Evolutionary conservation across 2,113 vertebrate species (phyloP), one percentile per base, ranked within the genome.

Genomic region (Axis porcinus): DNA sequence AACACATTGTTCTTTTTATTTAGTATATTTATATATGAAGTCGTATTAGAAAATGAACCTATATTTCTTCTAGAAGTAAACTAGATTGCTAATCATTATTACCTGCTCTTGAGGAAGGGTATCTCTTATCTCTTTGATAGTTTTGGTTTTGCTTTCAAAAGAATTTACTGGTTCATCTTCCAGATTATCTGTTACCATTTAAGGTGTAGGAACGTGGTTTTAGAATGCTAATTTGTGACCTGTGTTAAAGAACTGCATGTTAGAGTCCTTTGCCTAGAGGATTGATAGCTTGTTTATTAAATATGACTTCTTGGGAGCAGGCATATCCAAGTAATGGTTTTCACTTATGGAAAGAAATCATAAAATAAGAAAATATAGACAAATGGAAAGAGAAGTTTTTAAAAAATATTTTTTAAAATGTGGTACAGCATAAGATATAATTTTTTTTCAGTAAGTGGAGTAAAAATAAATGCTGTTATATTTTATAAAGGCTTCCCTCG

Each of bases 111-210:
- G 45, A 97, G 67, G 36, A 90, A 91, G 14, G n/a, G 2, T 70
- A 52, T 62, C 43, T 92, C 43, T 79, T 60, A 91, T 58, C 36
- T 62, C 13, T 88, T 94, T 21, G 74, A 27, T 57, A 86, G 30
- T 95, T 92, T 89, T 92, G 82, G 62, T 89, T 95, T 83, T 92
- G 50, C 19, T 87, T 94, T 95, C 7, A 86, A 81, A 96, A 83
- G 43, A 92, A 95, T 45, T 70, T 54, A 43, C 52, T 79, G 81
- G 28, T 87, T 89, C 78, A 40, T 96, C 55, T 86, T 88, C 19
- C 30, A 58, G 36, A 64, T 82, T 82, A 45, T 86, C 19, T 33
- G 43, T 82, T 82, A 82, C 19, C 83, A 40, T 62, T 96, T 88
- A 90, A 83, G 28, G 30, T 97, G 10, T 79, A 23, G 64, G 84